A percentile compares a stretch with the other conserved stretches of the same genome.
phyloP scores from a whole-genome alignment of 2,113 vertebrate genomes.

The Phoxinus phoxinus region DNA sequence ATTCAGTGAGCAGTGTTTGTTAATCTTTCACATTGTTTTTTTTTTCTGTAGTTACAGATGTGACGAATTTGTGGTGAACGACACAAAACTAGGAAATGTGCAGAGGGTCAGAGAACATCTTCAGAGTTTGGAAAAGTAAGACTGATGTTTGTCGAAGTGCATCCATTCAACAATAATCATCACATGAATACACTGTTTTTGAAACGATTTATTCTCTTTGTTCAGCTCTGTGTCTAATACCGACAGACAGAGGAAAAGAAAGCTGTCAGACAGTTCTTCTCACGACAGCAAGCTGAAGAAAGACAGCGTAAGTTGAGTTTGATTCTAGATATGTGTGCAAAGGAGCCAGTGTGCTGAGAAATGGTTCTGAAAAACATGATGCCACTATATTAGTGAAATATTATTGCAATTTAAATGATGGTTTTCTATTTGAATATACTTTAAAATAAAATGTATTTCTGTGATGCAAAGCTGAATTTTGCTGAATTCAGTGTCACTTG shows the following conservation, averaged over 20 bases:
- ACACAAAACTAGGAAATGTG: conserved; percentile 92
- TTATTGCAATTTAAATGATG: too few relatives aligned
- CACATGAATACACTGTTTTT: neutral
- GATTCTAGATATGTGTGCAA: neutral
- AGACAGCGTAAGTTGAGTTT: conserved; percentile 85
- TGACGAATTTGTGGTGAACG: conserved; percentile 98
- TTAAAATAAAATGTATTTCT: too few relatives aligned
- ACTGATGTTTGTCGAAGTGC: neutral
- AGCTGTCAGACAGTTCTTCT: conserved; percentile 85
- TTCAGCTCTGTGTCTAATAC: conserved; percentile 85
- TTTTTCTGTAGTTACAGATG: conserved; percentile 89
- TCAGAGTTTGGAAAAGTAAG: conserved; percentile 98
- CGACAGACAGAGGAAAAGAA: conserved; percentile 93
- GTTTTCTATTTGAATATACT: too few relatives aligned
- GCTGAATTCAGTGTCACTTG: too few relatives aligned
- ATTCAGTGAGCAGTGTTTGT: neutral
- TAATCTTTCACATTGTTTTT: neutral
- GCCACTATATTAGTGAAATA: too few relatives aligned
- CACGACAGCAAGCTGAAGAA: conserved; percentile 88
- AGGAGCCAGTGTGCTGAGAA: neutral
- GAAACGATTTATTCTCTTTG: neutral
- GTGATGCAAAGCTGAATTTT: too few relatives aligned
- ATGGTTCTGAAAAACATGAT: neutral
- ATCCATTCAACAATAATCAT: neutral
- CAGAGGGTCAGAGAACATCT: conserved; percentile 96